Evolutionary conservation across 2,888 invertebrate species (phyloP).

Genomic region (Campoplex nolae): DNA sequence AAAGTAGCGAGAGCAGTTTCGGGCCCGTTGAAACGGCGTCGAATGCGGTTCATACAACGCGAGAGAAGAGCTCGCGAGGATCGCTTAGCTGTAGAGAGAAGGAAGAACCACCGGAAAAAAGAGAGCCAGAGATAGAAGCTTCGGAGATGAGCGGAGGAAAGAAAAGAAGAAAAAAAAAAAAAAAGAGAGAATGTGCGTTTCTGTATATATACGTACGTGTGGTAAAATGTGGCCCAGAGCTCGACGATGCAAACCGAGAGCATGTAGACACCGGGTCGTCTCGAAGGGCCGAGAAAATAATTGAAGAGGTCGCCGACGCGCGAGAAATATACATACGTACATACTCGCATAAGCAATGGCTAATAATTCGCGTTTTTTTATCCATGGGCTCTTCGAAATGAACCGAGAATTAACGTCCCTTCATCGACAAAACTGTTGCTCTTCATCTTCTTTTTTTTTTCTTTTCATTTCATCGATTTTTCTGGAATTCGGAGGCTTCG

Average conservation of each 20-base stretch:
- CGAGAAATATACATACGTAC: conserved; percentile 1
- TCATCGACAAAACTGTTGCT: no score
- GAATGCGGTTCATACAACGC: neutral
- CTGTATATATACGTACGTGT: conserved; percentile 1
- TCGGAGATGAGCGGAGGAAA: conserved; percentile 33
- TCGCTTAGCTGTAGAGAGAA: neutral
- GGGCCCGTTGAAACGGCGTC: conserved; percentile 6
- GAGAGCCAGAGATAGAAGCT: conserved; percentile 43
- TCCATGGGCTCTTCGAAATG: neutral
- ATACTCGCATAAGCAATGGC: neutral
- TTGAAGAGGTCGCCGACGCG: conserved; percentile 66
- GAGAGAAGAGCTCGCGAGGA: conserved; percentile 10
- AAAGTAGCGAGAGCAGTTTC: neutral
- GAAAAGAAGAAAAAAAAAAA: neutral
- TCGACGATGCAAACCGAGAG: conserved; percentile 38
- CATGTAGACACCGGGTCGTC: conserved; percentile 59
- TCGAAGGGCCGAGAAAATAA: conserved; percentile 67
- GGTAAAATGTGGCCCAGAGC: conserved; percentile 51
- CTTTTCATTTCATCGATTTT: neutral
- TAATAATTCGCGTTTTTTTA: neutral
- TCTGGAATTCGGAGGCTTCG: neutral
- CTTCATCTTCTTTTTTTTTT: neutral
- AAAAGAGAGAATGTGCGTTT: conserved; percentile 17
- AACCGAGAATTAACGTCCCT: neutral
- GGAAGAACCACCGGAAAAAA: conserved; percentile 53